Conservation (phyloP, 2,888 invertebrate genomes). For the Rapana venosa region DNA sequence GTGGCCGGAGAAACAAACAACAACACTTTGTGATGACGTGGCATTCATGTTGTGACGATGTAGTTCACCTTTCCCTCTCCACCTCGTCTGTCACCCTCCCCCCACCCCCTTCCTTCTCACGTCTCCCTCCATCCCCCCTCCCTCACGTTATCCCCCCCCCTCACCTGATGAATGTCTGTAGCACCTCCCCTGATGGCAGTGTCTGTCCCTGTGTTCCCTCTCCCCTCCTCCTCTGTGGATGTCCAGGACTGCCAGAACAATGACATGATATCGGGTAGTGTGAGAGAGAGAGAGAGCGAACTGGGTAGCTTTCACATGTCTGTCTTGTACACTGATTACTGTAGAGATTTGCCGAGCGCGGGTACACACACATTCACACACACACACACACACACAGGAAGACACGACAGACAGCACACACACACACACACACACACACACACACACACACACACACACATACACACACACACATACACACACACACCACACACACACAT, state of each 20-base stretch:
- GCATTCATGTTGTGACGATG: neutral
- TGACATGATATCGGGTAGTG: neutral
- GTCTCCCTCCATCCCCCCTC: neutral
- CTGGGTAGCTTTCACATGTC: neutral
- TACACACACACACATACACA: constrained; percentile 11
- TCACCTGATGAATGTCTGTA: neutral
- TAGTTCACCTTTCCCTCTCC: neutral
- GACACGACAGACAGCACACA: neutral
- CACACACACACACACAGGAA: neutral
- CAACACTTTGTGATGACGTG: neutral
- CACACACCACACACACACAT: constrained; percentile 7
- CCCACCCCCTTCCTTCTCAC: neutral
- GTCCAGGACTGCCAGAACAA: neutral
- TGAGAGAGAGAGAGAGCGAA: neutral
- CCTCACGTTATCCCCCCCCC: no score
- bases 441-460: neutral
- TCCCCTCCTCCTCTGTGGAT: neutral
- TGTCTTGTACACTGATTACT: neutral
- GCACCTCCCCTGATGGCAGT: neutral
- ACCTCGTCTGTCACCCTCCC: neutral
- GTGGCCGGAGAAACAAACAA: neutral
- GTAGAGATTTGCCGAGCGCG: neutral
- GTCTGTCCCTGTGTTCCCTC: neutral
- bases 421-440: constrained; percentile 7
- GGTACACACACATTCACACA: neutral